Percentiles rank a stretch among this genome's conserved stretches.
Conservation (phyloP, 2,797 vertebrate species). For the Danio aesculapii region DNA sequence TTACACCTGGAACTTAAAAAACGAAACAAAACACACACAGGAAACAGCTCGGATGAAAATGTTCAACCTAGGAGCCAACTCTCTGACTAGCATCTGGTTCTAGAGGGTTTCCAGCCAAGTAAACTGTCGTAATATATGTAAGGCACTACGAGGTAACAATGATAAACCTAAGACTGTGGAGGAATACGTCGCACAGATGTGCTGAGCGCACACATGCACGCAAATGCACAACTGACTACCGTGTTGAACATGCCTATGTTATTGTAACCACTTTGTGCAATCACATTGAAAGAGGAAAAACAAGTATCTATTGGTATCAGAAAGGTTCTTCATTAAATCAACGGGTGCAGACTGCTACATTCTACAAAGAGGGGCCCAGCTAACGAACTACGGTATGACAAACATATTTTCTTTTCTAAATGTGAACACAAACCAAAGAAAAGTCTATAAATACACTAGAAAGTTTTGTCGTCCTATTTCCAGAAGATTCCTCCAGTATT, state of each 20-base stretch:
- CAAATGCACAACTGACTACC: conserved; percentile 81
- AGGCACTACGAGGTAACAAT: conserved; percentile 99
- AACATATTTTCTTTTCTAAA: conserved; percentile 77
- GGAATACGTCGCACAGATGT: conserved; percentile 74
- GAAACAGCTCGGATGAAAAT: conserved; percentile 69
- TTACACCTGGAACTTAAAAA: conserved; percentile 78
- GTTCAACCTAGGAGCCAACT: conserved; percentile 72
- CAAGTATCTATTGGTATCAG: conserved; percentile 89
- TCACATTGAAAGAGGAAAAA: conserved; percentile 83
- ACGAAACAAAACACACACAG: background rate
- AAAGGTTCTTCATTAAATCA: conserved; percentile 83
- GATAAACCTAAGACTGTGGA: conserved; percentile 86
- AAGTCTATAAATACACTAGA: conserved; percentile 87
- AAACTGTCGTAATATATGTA: conserved; percentile 91
- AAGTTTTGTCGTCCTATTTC: conserved; percentile 83
- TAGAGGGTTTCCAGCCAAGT: conserved; percentile 85
- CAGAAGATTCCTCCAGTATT: conserved; percentile 77
- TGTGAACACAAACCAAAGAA: conserved; percentile 72
- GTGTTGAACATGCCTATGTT: conserved; percentile 93
- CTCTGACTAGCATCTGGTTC: conserved; percentile 80
- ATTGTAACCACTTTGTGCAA: conserved; percentile 93
- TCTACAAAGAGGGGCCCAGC: conserved; percentile 84
- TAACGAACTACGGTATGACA: conserved; percentile 79
- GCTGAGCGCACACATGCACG: conserved; percentile 66
- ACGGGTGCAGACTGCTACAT: conserved; percentile 89